Base-by-base conservation (phyloP, 2,113 vertebrate species). In the Scytalopus superciliaris region DNA sequence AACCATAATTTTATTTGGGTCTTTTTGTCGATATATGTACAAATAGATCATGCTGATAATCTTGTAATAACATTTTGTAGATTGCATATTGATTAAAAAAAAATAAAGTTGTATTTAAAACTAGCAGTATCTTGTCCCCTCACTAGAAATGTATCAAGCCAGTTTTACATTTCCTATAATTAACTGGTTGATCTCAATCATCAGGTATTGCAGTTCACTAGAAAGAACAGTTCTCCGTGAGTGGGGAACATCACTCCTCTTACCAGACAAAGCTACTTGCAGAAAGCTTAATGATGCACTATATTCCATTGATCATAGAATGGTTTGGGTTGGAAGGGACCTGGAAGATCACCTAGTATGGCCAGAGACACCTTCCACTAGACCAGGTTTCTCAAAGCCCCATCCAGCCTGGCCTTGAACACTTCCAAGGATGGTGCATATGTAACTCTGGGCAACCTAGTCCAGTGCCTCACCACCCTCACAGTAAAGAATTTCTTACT, bases 41-140 rank as follows among this genome's bases (percentile, higher is more conserved):
- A 97, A 96, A 85, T 84, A 97, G 78, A 93, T 83, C 87, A 91
- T 91, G 77, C 66, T 89, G 93, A 96, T 97, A 97, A 97, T 97
- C 91, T 93, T 97, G 95, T 98, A 98, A 98, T 97, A 96, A 96
- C 96, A 83, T 94, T 97, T 97, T 97, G 96, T 97, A 98, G 97
- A 97, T 97, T 96, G 93, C 87, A 45, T 98, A 98, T 98, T 97
- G 97, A 97, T 97, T 97, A 94, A 89, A 97, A 89, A 97, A 94
- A 96, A 98, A 98, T 98, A 98, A 98, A 98, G 93, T 87, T 97
- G 94, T 97, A 96, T 97, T 98, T 97, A 95, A 96, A 96, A 91
- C 83, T 57, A 91, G 63, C 93, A 73, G 64, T 87, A 95, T 94
- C 89, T 52, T 89, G 85, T 96, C 39, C 25, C 24, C 49, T 87